phyloP scores from a whole-genome alignment of 2,888 invertebrate genomes.

The Zootermopsis nevadensis region DNA sequence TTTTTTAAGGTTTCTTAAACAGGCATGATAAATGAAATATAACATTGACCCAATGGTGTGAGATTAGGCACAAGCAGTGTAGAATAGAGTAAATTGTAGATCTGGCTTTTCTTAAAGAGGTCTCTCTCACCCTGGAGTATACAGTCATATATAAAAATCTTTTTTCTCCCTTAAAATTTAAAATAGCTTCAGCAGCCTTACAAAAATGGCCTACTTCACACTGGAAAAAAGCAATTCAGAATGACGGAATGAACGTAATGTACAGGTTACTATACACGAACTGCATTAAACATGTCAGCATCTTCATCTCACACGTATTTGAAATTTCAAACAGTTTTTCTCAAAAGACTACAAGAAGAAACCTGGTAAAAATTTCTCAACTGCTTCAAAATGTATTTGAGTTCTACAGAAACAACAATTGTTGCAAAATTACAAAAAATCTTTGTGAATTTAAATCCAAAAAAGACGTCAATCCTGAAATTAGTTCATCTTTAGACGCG shows the following conservation, averaged over 20 bases:
- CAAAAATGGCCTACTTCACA: neutral
- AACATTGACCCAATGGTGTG: no score
- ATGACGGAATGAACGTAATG: slow-evolving; percentile 15
- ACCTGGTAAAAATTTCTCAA: neutral
- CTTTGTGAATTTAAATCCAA: neutral
- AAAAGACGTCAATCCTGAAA: no score
- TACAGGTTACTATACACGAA: neutral
- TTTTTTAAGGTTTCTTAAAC: neutral
- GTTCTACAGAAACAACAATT: neutral
- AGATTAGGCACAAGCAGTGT: neutral
- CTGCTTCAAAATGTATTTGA: neutral
- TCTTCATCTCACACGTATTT: neutral
- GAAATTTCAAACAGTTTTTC: slow-evolving; percentile 15
- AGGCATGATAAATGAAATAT: neutral
- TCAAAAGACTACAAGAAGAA: neutral
- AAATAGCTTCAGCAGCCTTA: neutral
- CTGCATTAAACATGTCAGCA: neutral
- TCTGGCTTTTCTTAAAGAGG: neutral
- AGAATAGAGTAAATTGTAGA: neutral
- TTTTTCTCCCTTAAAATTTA: neutral
- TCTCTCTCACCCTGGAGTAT: neutral
- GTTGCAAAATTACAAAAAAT: neutral
- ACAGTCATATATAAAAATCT: slow-evolving; percentile 1
- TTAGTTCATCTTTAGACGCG: no score
- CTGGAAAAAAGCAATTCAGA: neutral